Base-by-base conservation (phyloP, 2,113 vertebrate genomes). In the Rhinoptilus africanus region DNA sequence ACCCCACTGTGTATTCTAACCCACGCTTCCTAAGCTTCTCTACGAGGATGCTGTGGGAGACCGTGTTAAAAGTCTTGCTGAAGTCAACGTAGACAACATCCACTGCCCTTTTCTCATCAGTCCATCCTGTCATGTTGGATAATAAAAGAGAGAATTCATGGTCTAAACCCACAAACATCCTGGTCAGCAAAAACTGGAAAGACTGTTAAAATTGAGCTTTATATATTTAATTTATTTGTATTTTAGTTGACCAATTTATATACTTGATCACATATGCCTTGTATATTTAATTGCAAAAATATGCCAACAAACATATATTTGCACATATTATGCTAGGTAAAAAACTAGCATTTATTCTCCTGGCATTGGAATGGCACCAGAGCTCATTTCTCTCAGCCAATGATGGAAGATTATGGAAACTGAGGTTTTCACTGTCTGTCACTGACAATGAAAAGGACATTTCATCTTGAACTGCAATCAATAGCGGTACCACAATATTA, bases 401-500 rank as follows among this genome's bases (percentile, higher is more conserved):
- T 93, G 78, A 68, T 34, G 51, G 85, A 81, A 97, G 35, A 87
- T 93, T 90, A 89, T 64, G 77, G 79, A 92, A 94, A 82, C 71
- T 43, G n/a, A 81, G 32, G 45, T 83, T 41, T 54, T 88, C 43
- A 24, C 30, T 91, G 71, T 82, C 88, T 14, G n/a, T 83, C 67
- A 89, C 18, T 64, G 56, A 57, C 74, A 80, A 72, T 48, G 35
- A 77, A 85, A 89, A 89, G 26, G 94, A 60, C 41, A 74, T 88
- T 94, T 93, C 17, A 59, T 91, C 94, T 80, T 89, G 48, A 89
- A 64, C 17, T 75, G 22, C 15, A 77, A 68, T 91, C 67, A 77
- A 50, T n/a, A 85, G 41, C 32, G 64, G 12, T 41, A 57, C 9
- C 14, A 4, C 23, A 86, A 51, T 62, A 18, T 93, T 87, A 76